Evolutionary conservation across 2,113 vertebrate species (phyloP), one percentile per base, ranked within the genome.

Genomic region (Montifringilla adamsi): DNA sequence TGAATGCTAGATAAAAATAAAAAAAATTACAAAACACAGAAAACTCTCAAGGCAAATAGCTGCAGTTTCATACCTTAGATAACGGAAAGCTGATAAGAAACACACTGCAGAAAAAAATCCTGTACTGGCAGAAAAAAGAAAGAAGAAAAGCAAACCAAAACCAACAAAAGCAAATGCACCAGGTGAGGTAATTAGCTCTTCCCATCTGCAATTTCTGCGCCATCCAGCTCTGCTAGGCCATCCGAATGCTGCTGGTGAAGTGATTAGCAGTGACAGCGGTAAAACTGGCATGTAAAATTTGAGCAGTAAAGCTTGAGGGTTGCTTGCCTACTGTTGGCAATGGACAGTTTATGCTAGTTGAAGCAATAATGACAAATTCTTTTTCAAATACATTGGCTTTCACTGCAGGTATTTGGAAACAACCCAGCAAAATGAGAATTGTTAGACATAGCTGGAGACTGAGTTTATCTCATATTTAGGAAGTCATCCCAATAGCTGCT

Each of bases 401-500:
- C 77, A 62, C 43, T 62, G 66, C n/a, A 94, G 70, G 64, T 93
- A 91, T 84, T 35, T 87, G 81, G 75, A 94, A 93, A 87, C 9
- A 91, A 37, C 15, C 14, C 63, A 79, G 62, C 62, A 91, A 90
- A 91, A 88, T 41, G 10, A 37, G 46, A 55, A 59, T 70, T 83
- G 81, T 76, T 90, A 94, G 72, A 70, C 74, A 68, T 79, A 91
- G 58, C 55, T 90, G 59, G 58, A 91, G 77, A 87, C 17, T 35
- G 56, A 87, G 62, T 79, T 87, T 93, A 28, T 78, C 74, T 94
- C 62, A 15, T 58, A 88, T 88, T 90, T 81, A 87, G 70, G 21
- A 93, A 87, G 50, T 50, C 70, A 89, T 77, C 74, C 66, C 59
- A 44, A 59, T 46, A 93, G 75, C 27, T 74, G 49, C 53, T 63